Evolutionary conservation across 2,888 invertebrate species (phyloP).

Genomic region (Leucophenga maculata): DNA sequence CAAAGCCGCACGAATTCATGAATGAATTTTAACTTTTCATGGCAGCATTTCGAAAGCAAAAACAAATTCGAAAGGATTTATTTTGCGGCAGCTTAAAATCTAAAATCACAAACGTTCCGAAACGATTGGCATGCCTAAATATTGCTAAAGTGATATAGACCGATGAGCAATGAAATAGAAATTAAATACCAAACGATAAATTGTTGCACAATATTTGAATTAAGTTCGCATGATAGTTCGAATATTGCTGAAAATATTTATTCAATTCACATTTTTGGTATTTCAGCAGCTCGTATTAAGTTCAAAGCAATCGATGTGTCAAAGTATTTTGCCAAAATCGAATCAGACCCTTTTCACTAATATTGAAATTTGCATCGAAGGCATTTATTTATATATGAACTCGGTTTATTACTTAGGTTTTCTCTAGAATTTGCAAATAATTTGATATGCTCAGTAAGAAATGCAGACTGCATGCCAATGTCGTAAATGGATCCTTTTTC

Average conservation of each 20-base stretch:
- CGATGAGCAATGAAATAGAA: too few relatives aligned
- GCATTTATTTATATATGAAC: too few relatives aligned
- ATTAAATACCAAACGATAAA: too few relatives aligned
- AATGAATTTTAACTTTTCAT: neutral
- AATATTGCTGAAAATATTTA: too few relatives aligned
- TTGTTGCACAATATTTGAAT: too few relatives aligned
- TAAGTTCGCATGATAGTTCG: too few relatives aligned
- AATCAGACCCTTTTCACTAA: slow-evolving; percentile 20
- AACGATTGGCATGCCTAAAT: too few relatives aligned
- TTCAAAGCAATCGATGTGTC: neutral
- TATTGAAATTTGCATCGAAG: neutral
- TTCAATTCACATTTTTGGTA: slow-evolving; percentile 4
- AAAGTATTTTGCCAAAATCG: slow-evolving; percentile 7
- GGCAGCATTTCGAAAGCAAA: too few relatives aligned
- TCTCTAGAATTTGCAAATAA: slow-evolving; percentile 8
- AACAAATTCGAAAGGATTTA: too few relatives aligned
- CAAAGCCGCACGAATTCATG: neutral
- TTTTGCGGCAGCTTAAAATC: too few relatives aligned
- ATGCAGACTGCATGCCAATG: slow-evolving; percentile 22
- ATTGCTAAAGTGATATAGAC: too few relatives aligned
- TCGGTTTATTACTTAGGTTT: neutral
- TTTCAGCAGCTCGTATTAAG: neutral
- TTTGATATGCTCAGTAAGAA: slow-evolving; percentile 15
- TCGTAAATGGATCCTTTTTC: neutral
- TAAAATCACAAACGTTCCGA: too few relatives aligned